A percentile compares a stretch with the other conserved stretches of the same genome.
Evolutionary conservation across 2,797 vertebrate species (phyloP).

Genomic region (Diplodus puntazzo): DNA sequence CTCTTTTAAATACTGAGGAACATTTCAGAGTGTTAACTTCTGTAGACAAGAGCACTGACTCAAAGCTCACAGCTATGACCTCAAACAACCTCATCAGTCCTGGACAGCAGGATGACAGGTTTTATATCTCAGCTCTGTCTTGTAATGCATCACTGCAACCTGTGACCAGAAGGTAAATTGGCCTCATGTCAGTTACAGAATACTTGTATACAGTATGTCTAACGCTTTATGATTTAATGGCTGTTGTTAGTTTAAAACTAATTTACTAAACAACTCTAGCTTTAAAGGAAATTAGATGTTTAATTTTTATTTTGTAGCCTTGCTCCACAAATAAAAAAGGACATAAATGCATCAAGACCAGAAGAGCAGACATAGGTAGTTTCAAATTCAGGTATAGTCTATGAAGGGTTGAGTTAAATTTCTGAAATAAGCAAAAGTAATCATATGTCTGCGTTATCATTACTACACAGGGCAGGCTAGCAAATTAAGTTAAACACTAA

Average conservation of each 20-base stretch:
- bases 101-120: neutral
- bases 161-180: neutral
- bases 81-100: neutral
- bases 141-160: neutral
- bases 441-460: no score
- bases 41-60: neutral
- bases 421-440: no score
- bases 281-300: no score
- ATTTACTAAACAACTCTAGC: no score
- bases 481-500: neutral
- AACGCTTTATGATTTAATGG: neutral
- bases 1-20: neutral
- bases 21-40: neutral
- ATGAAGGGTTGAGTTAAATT: no score
- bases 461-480: no score
- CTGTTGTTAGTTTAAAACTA: no score
- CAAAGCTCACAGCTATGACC: no score
- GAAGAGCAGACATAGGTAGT: neutral
- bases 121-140: neutral
- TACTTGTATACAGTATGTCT: neutral
- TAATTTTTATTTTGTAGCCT: no score
- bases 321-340: neutral
- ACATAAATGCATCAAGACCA: no score
- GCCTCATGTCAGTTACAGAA: neutral
- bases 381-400: neutral